phyloP scores from a whole-genome alignment of 2,113 vertebrate species.

The Rhinogobius similis region DNA sequence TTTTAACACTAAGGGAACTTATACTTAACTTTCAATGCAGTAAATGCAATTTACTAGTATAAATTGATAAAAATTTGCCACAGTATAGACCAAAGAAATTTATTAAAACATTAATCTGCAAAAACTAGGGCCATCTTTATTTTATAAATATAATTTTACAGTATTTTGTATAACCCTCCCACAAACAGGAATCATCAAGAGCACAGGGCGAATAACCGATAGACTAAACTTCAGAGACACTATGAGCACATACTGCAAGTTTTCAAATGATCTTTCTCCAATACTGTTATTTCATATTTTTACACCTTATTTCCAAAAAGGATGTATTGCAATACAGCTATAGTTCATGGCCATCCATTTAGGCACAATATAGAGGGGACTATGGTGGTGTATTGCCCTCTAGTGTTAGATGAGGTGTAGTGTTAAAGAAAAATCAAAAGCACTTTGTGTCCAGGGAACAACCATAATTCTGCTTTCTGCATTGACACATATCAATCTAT shows the following conservation, averaged over 20 bases:
- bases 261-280: not conserved
- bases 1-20: not conserved
- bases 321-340: not conserved
- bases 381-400: slow-evolving; percentile 53
- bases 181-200: slow-evolving; percentile 35
- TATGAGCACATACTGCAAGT: not conserved
- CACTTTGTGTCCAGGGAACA: not conserved
- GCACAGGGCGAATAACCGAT: slow-evolving; percentile 13
- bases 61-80: not conserved
- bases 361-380: not conserved
- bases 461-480: slow-evolving; percentile 1
- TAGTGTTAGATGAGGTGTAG: slow-evolving; percentile 32
- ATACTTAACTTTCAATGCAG: too few relatives aligned
- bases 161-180: slow-evolving; percentile 40
- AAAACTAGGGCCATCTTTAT: slow-evolving; percentile 33
- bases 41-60: not conserved
- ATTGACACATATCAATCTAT: slow-evolving; percentile 2
- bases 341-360: not conserved
- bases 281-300: not conserved
- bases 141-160: slow-evolving; percentile 68
- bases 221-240: not conserved
- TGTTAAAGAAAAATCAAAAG: not conserved
- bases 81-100: slow-evolving; percentile 5
- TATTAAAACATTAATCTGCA: slow-evolving; percentile 20
- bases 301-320: not conserved